These are phyloP conservation scores for Steatocranus sp. DNA, from an alignment of 2,797 vertebrate species.

Conservation along the genomic window DNA sequence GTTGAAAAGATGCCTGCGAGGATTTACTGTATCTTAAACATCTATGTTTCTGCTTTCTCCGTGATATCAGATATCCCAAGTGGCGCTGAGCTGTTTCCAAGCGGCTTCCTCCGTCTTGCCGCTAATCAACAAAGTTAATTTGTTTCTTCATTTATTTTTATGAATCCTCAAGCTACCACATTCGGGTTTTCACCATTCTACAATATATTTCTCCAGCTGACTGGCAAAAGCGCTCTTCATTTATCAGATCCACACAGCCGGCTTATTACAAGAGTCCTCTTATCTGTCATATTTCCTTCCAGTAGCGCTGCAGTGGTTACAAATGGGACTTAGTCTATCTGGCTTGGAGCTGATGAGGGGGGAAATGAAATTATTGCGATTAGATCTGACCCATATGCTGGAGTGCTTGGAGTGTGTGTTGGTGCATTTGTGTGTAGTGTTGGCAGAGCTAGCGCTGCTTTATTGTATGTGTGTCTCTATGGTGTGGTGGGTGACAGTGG, in stretches of 20 bases:
- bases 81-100: constrained; percentile 52
- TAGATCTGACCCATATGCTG: constrained; percentile 74
- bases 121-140: constrained; percentile 74
- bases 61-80: constrained; percentile 63
- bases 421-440: constrained; percentile 9
- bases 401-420: constrained; percentile 47
- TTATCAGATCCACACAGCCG: constrained; percentile 71
- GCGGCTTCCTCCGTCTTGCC: constrained; percentile 51
- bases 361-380: constrained; percentile 76
- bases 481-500: constrained; percentile 38
- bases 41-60: constrained; percentile 21
- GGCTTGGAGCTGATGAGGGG: constrained; percentile 68
- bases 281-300: constrained; percentile 73
- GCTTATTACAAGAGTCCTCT: constrained; percentile 73
- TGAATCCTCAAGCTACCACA: constrained; percentile 51
- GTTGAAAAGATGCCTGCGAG: constrained; percentile 31
- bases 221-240: constrained; percentile 65
- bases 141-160: constrained; percentile 59
- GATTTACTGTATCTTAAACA: constrained; percentile 52
- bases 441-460: constrained; percentile 37
- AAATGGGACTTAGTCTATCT: constrained; percentile 75
- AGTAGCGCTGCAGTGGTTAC: constrained; percentile 65
- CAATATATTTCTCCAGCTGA: constrained; percentile 61
- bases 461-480: constrained; percentile 37
- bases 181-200: constrained; percentile 27